These are phyloP conservation scores for Enteromius unitaeniatus DNA, from an alignment of 2,797 vertebrate species.

Conservation along the genomic window DNA sequence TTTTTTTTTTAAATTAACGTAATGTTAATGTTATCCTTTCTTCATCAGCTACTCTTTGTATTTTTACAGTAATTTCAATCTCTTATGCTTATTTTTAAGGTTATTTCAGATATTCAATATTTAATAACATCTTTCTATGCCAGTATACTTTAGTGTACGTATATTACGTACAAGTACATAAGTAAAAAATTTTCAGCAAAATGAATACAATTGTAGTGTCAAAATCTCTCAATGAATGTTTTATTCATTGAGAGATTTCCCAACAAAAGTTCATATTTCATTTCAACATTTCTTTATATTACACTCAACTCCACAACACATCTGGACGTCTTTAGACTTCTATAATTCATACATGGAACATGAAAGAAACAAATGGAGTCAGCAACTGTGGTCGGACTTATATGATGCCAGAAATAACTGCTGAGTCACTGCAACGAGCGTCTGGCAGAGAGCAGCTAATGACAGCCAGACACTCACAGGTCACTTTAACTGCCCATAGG, in stretches of 20 bases:
- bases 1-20: too few relatives aligned
- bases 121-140: background rate
- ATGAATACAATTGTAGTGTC: background rate
- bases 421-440: background rate
- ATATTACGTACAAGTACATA: too few relatives aligned
- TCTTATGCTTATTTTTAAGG: background rate
- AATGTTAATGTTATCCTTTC: background rate
- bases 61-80: background rate
- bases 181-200: background rate
- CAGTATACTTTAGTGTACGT: background rate
- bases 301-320: background rate
- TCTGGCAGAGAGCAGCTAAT: constrained; percentile 10
- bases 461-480: constrained; percentile 17
- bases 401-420: constrained; percentile 12
- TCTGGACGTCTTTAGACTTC: background rate
- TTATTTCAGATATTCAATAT: background rate
- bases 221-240: background rate
- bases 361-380: background rate
- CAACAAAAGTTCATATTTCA: too few relatives aligned
- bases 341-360: background rate
- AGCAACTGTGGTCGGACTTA: background rate
- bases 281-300: background rate
- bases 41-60: background rate
- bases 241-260: too few relatives aligned
- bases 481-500: constrained; percentile 3